phyloP scores from a whole-genome alignment of 2,113 vertebrate species.

The Paralichthys olivaceus region DNA sequence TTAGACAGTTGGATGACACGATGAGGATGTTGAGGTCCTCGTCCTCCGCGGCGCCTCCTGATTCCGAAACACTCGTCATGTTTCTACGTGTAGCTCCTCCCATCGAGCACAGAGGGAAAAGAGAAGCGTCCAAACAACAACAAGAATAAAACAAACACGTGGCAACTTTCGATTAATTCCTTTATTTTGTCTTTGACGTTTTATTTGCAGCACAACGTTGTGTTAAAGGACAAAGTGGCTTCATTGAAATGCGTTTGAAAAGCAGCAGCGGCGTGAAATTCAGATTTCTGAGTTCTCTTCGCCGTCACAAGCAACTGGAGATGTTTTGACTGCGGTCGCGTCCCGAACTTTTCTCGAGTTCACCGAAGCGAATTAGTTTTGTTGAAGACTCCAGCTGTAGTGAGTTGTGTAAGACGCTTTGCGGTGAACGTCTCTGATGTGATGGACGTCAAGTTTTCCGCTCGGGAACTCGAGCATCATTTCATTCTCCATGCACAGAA shows the following conservation, averaged over 20 bases:
- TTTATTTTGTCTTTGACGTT: too few relatives aligned
- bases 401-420: slow-evolving; percentile 15
- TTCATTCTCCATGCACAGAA: slow-evolving; percentile 9
- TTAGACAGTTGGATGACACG: too few relatives aligned
- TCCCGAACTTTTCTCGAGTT: not conserved
- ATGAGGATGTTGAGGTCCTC: too few relatives aligned
- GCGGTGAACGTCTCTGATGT: slow-evolving; percentile 8
- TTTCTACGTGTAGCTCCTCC: too few relatives aligned
- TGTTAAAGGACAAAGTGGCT: not conserved
- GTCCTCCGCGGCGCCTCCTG: too few relatives aligned
- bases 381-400: not conserved
- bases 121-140: too few relatives aligned
- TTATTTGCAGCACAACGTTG: too few relatives aligned
- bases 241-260: not conserved
- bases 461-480: not conserved
- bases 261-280: not conserved
- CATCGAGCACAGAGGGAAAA: too few relatives aligned
- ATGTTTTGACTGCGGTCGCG: not conserved
- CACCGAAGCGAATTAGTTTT: not conserved
- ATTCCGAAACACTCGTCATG: too few relatives aligned
- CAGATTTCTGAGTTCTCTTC: not conserved
- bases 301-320: not conserved
- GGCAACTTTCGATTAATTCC: too few relatives aligned
- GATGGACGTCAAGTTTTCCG: slow-evolving; percentile 1
- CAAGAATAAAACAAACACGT: too few relatives aligned